Percentiles rank a stretch among this genome's conserved stretches.
Evolutionary conservation across 2,888 invertebrate species (phyloP).

Genomic region (Pachycephus smyrnensis): DNA sequence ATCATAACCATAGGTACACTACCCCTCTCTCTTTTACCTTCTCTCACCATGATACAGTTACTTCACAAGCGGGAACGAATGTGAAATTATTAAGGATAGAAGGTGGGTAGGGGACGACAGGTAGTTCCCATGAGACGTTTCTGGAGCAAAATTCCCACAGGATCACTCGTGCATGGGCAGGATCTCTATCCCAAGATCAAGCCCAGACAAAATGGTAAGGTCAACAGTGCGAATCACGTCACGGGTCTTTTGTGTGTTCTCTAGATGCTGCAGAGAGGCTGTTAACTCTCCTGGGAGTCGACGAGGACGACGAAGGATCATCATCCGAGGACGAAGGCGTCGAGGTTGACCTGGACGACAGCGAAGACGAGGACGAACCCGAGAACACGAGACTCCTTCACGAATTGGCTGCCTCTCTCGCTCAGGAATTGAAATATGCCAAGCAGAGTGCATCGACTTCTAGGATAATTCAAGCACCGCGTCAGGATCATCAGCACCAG

Average conservation of each 20-base stretch:
- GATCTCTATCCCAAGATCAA: background rate
- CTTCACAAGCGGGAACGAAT: background rate
- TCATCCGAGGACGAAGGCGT: constrained; percentile 61
- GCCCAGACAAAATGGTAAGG: background rate
- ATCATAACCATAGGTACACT: background rate
- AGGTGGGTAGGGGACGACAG: constrained; percentile 42
- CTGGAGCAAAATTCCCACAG: constrained; percentile 56
- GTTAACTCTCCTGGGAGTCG: constrained; percentile 52
- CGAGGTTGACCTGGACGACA: constrained; percentile 53
- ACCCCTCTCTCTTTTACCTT: background rate
- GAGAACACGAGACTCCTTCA: constrained; percentile 49
- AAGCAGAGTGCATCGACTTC: constrained; percentile 33
- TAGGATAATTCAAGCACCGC: constrained; percentile 5
- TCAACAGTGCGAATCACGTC: background rate
- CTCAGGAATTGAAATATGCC: constrained; percentile 49
- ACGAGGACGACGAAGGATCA: constrained; percentile 49
- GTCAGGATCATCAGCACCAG: constrained; percentile 5
- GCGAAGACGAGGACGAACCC: constrained; percentile 32
- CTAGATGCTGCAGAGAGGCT: constrained; percentile 57
- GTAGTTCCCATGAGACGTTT: constrained; percentile 60
- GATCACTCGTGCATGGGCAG: constrained; percentile 17
- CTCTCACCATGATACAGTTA: constrained; percentile 8
- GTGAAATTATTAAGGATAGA: background rate
- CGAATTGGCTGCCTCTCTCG: constrained; percentile 52
- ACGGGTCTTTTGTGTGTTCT: constrained; percentile 14